Base-by-base conservation (phyloP, 2,113 vertebrate genomes). In the Empidonax alnorum region DNA sequence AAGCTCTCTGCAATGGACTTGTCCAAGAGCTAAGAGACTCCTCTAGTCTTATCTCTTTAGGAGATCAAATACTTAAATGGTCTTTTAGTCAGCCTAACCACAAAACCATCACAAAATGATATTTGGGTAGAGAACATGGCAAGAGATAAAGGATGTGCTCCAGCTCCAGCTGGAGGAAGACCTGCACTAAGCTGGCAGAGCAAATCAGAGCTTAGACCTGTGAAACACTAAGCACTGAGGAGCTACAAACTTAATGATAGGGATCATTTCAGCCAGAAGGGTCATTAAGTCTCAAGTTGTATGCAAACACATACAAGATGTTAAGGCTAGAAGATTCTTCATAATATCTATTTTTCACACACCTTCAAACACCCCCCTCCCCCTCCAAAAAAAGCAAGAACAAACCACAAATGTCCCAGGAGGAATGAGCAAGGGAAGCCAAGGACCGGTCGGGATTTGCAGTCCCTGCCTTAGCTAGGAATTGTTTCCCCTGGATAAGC, bases 121-220 rank as follows among this genome's bases (percentile, higher is more conserved):
- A 58, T 17, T 46, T 0, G 1, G 35, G 63, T 12, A 77, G 61
- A 44, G 39, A 72, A 59, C 1, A 1, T 1, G 1, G 47, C 44
- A 90, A 78, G 42, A 80, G 41, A 52, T 46, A 35, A 77, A 82
- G 62, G 49, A 44, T 30, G 23, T 52, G 39, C 53, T 85, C 44
- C 53, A 71, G 73, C 65, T 82, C 25, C 67, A 92, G 81, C 37
- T 88, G 58, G 18, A 79, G 58, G n/a, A 86, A 46, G 84, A 78
- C 24, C 30, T 82, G 81, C 33, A 39, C 59, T 71, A 66, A 84
- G 52, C 25, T 72, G 61, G 35, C 52, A 82, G 47, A 84, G 56
- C 61, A 87, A 46, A 65, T 33, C 0, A 3, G 84, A 91, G 47
- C 41, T 80, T 49, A 66, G 71, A 72, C n/a, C 55, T 67, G 11